Evolutionary conservation across 2,797 vertebrate species (phyloP).

Genomic region (Hozukius guyotensis): DNA sequence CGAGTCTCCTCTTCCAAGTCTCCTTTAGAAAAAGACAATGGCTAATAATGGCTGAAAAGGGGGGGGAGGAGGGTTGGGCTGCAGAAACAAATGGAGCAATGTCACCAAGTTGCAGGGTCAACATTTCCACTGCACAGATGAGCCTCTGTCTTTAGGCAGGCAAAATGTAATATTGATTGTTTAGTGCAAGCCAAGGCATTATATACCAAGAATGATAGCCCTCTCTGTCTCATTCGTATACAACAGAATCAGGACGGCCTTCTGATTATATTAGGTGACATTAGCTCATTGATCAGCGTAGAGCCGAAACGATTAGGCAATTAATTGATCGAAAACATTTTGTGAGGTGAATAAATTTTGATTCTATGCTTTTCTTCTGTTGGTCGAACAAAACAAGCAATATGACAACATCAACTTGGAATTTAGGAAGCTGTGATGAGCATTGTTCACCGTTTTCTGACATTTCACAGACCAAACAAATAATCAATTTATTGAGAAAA

Average conservation of each 20-base stretch:
- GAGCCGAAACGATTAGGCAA: background rate
- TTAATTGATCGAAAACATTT: background rate
- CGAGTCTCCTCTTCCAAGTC: background rate
- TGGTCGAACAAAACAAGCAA: background rate
- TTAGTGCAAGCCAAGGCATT: constrained; percentile 10
- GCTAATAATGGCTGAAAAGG: background rate
- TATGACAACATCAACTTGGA: background rate
- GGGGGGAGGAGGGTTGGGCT: background rate
- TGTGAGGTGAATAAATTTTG: background rate
- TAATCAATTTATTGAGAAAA: background rate
- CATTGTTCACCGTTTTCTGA: background rate
- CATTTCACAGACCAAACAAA: background rate
- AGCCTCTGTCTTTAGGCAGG: constrained; percentile 22
- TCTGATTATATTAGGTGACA: background rate
- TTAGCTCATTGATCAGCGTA: background rate
- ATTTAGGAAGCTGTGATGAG: background rate
- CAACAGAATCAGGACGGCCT: background rate
- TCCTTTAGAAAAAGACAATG: background rate
- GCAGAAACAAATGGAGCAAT: constrained; percentile 33
- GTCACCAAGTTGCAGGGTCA: constrained; percentile 38
- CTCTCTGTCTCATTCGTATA: background rate
- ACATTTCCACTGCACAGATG: constrained; percentile 26
- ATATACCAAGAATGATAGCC: background rate
- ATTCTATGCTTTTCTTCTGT: background rate
- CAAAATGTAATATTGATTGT: constrained; percentile 35